Evolutionary conservation across 2,888 invertebrate species (phyloP).

Genomic region (Malthinus flaveolus): DNA sequence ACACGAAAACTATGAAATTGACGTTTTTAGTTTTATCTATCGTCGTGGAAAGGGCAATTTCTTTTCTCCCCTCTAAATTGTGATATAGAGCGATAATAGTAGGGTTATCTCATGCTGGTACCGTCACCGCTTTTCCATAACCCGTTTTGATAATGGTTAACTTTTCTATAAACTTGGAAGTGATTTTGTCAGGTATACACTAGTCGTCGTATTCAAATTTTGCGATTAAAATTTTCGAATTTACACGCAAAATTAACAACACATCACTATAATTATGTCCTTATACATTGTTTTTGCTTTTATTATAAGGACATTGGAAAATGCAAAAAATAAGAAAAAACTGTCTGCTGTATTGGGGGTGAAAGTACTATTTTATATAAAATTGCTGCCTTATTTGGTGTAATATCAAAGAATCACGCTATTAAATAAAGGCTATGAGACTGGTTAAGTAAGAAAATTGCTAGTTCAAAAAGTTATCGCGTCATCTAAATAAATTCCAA

Average conservation of each 20-base stretch:
- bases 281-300: no score
- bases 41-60: conserved; percentile 27
- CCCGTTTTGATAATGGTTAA: conserved; percentile 21
- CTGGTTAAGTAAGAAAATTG: conserved; percentile 22
- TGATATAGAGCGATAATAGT: conserved; percentile 24
- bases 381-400: conserved; percentile 13
- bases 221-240: no score
- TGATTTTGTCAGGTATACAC: conserved; percentile 23
- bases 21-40: conserved; percentile 23
- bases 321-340: conserved; percentile 6
- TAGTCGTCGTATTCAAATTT: conserved; percentile 2
- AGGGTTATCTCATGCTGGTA: conserved; percentile 28
- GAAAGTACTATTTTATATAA: conserved; percentile 17
- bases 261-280: no score
- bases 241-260: no score
- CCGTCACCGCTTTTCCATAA: conserved; percentile 26
- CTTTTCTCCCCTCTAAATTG: conserved; percentile 23
- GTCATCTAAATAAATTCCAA: conserved; percentile 31
- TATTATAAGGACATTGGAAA: conserved; percentile 7
- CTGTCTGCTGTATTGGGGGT: conserved; percentile 7
- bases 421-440: conserved; percentile 15
- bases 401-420: conserved; percentile 22
- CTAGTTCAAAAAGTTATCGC: conserved; percentile 15
- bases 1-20: conserved; percentile 25
- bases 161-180: conserved; percentile 19